phyloP scores from a whole-genome alignment of 2,113 vertebrate genomes.

The Xerus inauris region DNA sequence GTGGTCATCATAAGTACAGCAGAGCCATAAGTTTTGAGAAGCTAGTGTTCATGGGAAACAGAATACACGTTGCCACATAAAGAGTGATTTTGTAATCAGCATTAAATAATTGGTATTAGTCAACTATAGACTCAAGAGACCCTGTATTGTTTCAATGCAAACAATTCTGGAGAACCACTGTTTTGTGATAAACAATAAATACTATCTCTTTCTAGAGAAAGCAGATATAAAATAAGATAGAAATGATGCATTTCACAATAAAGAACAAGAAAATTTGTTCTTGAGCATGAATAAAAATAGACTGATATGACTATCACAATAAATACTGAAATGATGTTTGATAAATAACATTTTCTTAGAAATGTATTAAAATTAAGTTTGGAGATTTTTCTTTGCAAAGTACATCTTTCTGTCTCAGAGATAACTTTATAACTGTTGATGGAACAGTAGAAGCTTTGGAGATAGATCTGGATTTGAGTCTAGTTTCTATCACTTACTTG shows the following conservation, averaged over 20 bases:
- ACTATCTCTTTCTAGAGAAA: not conserved
- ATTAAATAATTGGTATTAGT: not conserved
- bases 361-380: not conserved
- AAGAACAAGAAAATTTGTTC: not conserved
- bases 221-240: not conserved
- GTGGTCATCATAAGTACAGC: not conserved
- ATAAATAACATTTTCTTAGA: not conserved
- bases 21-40: not conserved
- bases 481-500: not conserved
- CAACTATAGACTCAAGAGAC: not conserved
- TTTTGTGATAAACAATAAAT: not conserved
- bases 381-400: not conserved
- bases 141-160: not conserved
- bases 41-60: not conserved
- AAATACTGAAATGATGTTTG: not conserved
- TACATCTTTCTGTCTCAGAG: not conserved
- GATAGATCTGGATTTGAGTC: not conserved
- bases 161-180: not conserved
- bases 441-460: not conserved
- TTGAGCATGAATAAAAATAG: not conserved
- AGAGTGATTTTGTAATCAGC: not conserved
- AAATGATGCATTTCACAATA: conserved; percentile 1
- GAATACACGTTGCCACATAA: not conserved
- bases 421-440: not conserved
- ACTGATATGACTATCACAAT: not conserved